Evolutionary conservation across 2,888 invertebrate genomes (phyloP).

Genomic region (Apamea crenata): DNA sequence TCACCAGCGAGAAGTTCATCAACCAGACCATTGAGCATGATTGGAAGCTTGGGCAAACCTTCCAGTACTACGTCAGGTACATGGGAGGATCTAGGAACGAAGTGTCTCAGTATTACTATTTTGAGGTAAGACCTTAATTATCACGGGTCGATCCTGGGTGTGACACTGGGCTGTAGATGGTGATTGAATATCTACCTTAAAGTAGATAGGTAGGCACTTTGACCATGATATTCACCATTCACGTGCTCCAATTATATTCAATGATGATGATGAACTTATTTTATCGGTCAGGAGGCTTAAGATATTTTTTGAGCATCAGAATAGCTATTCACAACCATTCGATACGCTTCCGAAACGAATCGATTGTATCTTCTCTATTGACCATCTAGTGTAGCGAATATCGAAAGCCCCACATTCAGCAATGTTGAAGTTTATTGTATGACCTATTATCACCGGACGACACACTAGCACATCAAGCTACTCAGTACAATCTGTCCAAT

Average conservation of each 20-base stretch:
- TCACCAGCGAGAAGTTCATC: slow-evolving; percentile 77
- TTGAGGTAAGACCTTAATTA: slow-evolving; percentile 74
- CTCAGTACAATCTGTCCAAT: no score
- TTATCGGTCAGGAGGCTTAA: not conserved
- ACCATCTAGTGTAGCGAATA: not conserved
- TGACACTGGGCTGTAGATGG: not conserved
- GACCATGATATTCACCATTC: no score
- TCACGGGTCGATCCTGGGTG: not conserved
- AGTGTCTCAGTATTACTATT: slow-evolving; percentile 80
- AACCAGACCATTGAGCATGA: slow-evolving; percentile 76
- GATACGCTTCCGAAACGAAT: not conserved
- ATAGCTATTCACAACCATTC: no score
- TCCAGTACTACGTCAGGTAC: slow-evolving; percentile 78
- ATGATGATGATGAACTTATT: not conserved
- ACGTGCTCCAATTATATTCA: no score
- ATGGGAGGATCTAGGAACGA: slow-evolving; percentile 77
- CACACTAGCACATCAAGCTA: no score
- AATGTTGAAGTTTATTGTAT: not conserved
- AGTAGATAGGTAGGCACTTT: no score
- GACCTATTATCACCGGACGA: not conserved
- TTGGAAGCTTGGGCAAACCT: slow-evolving; percentile 77
- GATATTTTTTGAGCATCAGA: not conserved
- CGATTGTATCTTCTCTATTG: not conserved
- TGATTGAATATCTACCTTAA: not conserved
- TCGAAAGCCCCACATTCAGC: not conserved